phyloP scores from a whole-genome alignment of 1,140 invertebrate genomes.

The Saccostrea glomerata region DNA sequence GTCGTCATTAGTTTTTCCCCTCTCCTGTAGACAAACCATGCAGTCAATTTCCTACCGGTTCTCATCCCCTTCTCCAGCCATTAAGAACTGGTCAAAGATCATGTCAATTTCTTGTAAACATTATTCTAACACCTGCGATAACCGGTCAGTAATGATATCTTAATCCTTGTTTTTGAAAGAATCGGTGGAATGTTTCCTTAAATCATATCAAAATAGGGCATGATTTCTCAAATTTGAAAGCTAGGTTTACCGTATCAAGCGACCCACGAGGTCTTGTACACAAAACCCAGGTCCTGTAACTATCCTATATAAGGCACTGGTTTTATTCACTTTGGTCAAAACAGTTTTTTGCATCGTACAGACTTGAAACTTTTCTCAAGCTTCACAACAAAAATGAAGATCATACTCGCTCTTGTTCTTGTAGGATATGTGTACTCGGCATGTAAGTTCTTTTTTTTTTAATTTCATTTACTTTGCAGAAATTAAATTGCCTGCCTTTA shows the following conservation, averaged over 20 bases:
- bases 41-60: neutral
- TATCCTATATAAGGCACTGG: neutral
- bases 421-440: neutral
- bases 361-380: neutral
- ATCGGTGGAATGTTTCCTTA: neutral
- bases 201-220: neutral
- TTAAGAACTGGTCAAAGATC: neutral
- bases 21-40: neutral
- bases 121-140: neutral
- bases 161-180: neutral
- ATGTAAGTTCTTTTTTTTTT: neutral
- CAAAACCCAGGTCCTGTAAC: neutral
- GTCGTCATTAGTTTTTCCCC: neutral
- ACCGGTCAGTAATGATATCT: neutral
- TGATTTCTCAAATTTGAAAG: neutral
- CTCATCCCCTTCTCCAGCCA: neutral
- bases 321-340: neutral
- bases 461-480: neutral
- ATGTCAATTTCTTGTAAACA: neutral
- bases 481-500: neutral
- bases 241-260: neutral
- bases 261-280: neutral
- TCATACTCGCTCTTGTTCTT: neutral
- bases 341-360: neutral
- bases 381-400: neutral